A percentile compares a stretch with the other conserved stretches of the same genome.
Conservation (phyloP, 1,140 invertebrate genomes). For the Uloborus diversus region DNA sequence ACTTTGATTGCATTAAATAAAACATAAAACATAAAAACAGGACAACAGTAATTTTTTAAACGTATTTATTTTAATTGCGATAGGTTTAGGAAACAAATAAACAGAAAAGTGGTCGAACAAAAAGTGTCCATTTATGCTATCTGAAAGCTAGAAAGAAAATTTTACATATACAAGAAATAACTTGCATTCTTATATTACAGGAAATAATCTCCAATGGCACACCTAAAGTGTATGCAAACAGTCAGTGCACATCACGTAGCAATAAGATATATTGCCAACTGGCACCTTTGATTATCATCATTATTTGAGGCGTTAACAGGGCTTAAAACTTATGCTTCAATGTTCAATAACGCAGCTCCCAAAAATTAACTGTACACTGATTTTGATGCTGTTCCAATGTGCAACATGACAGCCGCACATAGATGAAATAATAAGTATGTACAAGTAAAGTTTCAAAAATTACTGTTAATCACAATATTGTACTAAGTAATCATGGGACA, state of each 20-base stretch:
- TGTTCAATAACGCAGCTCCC: constrained; percentile 14
- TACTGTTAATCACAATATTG: too few species aligned
- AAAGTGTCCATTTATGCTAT: constrained; percentile 38
- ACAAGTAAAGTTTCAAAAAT: too few species aligned
- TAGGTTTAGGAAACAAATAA: constrained; percentile 38
- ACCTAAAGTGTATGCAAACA: constrained; percentile 48
- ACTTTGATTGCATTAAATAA: background rate
- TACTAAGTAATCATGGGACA: too few species aligned
- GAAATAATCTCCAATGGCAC: constrained; percentile 38
- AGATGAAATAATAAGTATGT: too few species aligned
- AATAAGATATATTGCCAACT: constrained; percentile 33
- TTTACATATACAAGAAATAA: constrained; percentile 39
- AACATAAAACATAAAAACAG: background rate
- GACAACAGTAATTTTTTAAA: constrained; percentile 6
- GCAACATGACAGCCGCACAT: background rate
- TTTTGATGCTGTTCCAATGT: too few species aligned
- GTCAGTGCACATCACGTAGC: constrained; percentile 28
- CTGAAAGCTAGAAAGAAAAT: constrained; percentile 29
- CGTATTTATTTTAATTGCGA: constrained; percentile 52
- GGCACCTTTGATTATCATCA: constrained; percentile 51
- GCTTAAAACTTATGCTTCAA: constrained; percentile 22
- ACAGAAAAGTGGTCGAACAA: constrained; percentile 48
- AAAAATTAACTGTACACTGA: too few species aligned
- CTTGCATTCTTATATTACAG: constrained; percentile 48
- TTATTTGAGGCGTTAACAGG: constrained; percentile 35